These are phyloP conservation scores for Embiotoca jacksoni DNA, from an alignment of 2,113 vertebrate species.

Conservation along the genomic window DNA sequence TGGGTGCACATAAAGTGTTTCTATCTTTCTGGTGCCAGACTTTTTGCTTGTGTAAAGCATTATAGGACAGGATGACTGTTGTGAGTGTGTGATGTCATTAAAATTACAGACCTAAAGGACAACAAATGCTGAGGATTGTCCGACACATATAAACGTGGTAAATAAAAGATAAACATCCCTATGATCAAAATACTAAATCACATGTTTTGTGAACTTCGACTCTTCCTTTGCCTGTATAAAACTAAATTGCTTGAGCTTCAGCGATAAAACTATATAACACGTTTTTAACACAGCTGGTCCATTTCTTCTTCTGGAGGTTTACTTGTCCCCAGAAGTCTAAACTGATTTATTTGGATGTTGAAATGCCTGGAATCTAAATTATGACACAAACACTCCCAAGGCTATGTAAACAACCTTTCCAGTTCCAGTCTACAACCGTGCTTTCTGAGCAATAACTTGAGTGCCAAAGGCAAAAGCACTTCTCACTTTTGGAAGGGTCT, in stretches of 20 bases:
- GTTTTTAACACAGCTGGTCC: slow-evolving; percentile 69
- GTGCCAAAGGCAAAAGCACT: slow-evolving; percentile 60
- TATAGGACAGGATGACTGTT: not conserved
- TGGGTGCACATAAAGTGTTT: not conserved
- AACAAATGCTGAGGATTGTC: not conserved
- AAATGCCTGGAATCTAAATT: slow-evolving; percentile 80
- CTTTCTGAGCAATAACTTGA: slow-evolving; percentile 66
- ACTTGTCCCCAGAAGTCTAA: slow-evolving; percentile 69
- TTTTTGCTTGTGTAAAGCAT: slow-evolving; percentile 23
- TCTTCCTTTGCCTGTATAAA: slow-evolving; percentile 38
- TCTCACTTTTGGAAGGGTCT: slow-evolving; percentile 58
- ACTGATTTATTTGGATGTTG: slow-evolving; percentile 77
- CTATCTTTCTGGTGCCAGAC: slow-evolving; percentile 10
- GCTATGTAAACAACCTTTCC: slow-evolving; percentile 78
- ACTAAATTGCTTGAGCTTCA: slow-evolving; percentile 16
- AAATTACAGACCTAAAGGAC: slow-evolving; percentile 10
- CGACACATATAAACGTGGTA: not conserved
- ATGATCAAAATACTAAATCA: slow-evolving; percentile 1
- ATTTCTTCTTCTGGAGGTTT: slow-evolving; percentile 64
- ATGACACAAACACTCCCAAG: slow-evolving; percentile 79
- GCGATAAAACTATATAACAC: slow-evolving; percentile 45
- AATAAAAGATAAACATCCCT: slow-evolving; percentile 24
- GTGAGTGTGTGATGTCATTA: not conserved
- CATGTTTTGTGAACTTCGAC: slow-evolving; percentile 34
- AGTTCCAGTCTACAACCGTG: slow-evolving; percentile 61